Percentiles rank a stretch among this genome's conserved stretches.
These are phyloP conservation scores for Macrotis lagotis DNA, from an alignment of 2,113 vertebrate species.

Conservation along the genomic window DNA sequence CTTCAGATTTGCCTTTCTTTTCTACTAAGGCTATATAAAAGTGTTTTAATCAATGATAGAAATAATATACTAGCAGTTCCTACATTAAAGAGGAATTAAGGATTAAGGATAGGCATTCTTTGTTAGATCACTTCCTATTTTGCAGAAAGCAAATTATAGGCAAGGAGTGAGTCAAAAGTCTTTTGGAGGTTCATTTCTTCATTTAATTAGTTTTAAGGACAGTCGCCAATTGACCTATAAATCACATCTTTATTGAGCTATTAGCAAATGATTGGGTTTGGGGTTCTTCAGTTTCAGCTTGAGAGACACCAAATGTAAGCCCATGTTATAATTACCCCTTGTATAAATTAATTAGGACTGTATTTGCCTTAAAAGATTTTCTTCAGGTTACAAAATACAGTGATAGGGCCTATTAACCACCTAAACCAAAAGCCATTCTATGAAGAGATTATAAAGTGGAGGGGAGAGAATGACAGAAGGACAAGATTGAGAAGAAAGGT, in stretches of 20 bases:
- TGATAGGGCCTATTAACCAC: not conserved
- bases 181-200: constrained; percentile 7
- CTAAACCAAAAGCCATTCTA: constrained; percentile 25
- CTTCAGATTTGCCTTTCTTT: constrained; percentile 54
- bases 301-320: not conserved
- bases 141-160: constrained; percentile 25
- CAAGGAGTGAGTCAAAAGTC: not conserved
- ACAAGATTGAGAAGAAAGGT: not conserved
- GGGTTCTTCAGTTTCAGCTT: not conserved
- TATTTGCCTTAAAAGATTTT: not conserved
- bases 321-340: not conserved
- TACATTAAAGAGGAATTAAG: not conserved
- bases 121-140: not conserved
- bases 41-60: constrained; percentile 16
- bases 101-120: constrained; percentile 3
- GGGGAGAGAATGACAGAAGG: not conserved
- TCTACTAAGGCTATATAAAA: constrained; percentile 22
- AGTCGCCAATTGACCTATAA: not conserved
- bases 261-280: not conserved
- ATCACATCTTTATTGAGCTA: not conserved
- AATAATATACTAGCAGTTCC: constrained; percentile 1
- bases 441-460: not conserved
- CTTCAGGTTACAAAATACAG: not conserved
- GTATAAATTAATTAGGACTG: not conserved
- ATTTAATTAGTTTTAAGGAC: not conserved